phyloP scores from a whole-genome alignment of 2,888 invertebrate species.

The Oscheius sp. region DNA sequence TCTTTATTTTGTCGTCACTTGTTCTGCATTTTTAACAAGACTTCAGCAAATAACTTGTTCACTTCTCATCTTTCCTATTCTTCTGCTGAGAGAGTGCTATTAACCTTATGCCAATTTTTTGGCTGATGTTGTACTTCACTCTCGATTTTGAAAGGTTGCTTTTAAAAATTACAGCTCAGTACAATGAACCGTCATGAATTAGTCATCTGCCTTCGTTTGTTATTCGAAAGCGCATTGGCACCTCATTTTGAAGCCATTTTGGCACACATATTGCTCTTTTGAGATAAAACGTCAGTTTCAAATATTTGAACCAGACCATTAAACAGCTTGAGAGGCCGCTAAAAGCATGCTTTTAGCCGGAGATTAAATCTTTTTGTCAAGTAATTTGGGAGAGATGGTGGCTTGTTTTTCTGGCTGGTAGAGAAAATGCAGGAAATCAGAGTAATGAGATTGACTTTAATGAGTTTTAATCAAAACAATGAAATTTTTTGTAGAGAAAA shows the following conservation, averaged over 20 bases:
- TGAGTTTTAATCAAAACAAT: too few species aligned
- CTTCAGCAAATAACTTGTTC: too few species aligned
- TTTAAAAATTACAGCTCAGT: neutral
- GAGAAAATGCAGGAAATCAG: neutral
- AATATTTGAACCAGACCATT: neutral
- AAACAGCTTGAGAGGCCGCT: neutral
- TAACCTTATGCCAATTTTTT: too few species aligned
- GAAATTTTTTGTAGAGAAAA: too few species aligned
- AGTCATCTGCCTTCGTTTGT: slow-evolving; percentile 22
- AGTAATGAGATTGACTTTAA: neutral
- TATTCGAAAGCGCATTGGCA: slow-evolving; percentile 19
- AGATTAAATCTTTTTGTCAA: too few species aligned
- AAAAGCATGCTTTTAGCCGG: neutral
- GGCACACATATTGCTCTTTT: slow-evolving; percentile 2
- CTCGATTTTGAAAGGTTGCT: too few species aligned
- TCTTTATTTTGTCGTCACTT: too few species aligned
- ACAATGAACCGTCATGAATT: slow-evolving; percentile 5
- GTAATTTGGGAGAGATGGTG: neutral
- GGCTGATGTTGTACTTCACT: too few species aligned
- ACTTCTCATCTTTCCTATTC: too few species aligned
- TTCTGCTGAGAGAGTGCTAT: too few species aligned
- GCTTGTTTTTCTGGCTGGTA: neutral
- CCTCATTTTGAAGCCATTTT: slow-evolving; percentile 17
- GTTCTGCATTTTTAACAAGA: too few species aligned
- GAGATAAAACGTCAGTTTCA: slow-evolving; percentile 7